These are phyloP conservation scores for Mormyrus iriodes DNA, from an alignment of 2,113 vertebrate genomes.

Conservation along the genomic window DNA sequence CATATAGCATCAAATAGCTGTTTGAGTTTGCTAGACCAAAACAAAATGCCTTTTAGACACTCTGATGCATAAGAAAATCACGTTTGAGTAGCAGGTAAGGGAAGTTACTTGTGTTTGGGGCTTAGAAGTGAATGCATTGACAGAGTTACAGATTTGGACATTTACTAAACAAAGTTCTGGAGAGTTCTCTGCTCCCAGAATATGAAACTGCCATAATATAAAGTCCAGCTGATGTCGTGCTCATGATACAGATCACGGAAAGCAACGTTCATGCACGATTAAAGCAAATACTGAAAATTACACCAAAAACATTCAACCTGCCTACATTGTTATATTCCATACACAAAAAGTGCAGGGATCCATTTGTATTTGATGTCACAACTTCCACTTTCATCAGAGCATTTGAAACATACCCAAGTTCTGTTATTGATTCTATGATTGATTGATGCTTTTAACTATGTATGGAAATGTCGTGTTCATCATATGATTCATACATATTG, in stretches of 20 bases:
- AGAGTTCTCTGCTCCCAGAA: neutral
- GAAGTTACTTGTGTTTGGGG: neutral
- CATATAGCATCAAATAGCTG: neutral
- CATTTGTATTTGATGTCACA: neutral
- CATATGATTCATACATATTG: conserved; percentile 7
- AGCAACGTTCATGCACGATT: neutral
- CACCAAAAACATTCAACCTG: neutral
- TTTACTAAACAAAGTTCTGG: neutral
- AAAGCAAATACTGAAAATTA: neutral
- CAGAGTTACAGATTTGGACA: neutral
- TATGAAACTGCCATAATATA: neutral
- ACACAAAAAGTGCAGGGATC: neutral
- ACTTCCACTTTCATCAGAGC: neutral
- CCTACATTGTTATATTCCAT: neutral
- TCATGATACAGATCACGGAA: neutral
- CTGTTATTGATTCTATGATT: neutral
- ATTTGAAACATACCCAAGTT: neutral
- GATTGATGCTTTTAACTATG: neutral
- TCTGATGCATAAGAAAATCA: neutral
- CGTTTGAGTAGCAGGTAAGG: neutral
- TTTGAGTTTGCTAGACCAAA: neutral
- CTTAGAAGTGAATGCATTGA: neutral
- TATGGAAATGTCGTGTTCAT: neutral
- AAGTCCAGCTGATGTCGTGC: neutral
- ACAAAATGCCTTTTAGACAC: neutral